Base-by-base conservation (phyloP, 2,797 vertebrate species). In the Schizothorax lantsangensis region DNA sequence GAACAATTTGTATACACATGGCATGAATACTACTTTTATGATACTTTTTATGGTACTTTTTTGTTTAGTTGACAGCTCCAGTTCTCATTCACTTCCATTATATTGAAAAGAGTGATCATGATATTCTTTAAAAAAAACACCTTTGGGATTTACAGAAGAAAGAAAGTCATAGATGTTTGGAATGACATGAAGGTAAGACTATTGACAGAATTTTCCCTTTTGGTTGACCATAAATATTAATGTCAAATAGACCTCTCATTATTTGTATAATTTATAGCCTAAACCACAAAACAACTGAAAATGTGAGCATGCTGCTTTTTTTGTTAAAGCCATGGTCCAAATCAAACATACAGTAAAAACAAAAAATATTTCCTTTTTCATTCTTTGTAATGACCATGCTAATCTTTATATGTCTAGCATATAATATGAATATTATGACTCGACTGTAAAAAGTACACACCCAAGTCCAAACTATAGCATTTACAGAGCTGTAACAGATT, bases 401-500 rank as follows among this genome's bases (percentile, higher is more conserved):
- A 85, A 88, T 90, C 74, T 88, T 89, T 88, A 88, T 89, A 79
- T 78, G 86, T 90, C 88, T 90, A 84, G 86, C 88, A 83, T 86
- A 79, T 89, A 89, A 89, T 89, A 87, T 64, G 73, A 89, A 87
- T 88, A 90, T 89, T 91, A 87, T 77, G 75, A 74, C 85, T 59
- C 4, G 79, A 84, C 81, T 86, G 57, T 88, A 88, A 90, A 90
- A 91, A 26, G 78, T 66, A 71, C 72, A 86, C 79, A 82, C 87
- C 86, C 71, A 79, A 75, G 83, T 54, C 77, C 84, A 90, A 77
- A 84, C 77, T 83, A 69, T 38, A 81, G 85, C 77, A 52, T 73
- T 87, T 86, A 90, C 88, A 86, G 73, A 74, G 87, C 72, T 79
- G 83, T 86, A 88, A 88, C 78, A 54, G 82, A 89, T 87, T 90